Percentiles rank a stretch among this genome's conserved stretches.
phyloP scores from a whole-genome alignment of 2,113 vertebrate genomes.

The Paedocypris sp. region DNA sequence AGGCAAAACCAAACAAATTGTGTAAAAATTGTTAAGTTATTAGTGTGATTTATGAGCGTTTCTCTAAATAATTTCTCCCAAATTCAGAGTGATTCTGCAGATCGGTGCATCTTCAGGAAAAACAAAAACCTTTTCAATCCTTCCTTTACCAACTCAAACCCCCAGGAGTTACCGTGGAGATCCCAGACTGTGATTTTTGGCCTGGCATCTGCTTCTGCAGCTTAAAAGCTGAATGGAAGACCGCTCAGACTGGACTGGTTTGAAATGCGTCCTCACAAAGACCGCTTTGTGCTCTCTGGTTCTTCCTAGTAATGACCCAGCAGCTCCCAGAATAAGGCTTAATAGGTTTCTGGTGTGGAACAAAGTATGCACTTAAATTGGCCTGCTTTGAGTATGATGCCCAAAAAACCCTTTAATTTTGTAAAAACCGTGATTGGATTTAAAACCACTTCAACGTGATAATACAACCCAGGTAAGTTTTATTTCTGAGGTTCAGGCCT shows the following conservation, averaged over 20 bases:
- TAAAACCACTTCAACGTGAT: no score
- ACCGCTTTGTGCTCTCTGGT: conserved; percentile 53
- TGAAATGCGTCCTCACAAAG: conserved; percentile 54
- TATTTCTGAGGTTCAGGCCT: no score
- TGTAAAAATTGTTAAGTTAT: no score
- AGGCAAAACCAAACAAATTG: no score
- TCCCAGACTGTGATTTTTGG: conserved; percentile 60
- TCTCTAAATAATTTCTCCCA: no score
- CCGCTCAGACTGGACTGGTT: conserved; percentile 46
- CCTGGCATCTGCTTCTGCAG: conserved; percentile 48
- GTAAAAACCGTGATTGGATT: no score
- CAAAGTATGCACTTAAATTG: conserved; percentile 21
- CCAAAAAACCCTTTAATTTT: no score
- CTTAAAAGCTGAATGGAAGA: conserved; percentile 42
- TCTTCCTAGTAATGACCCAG: conserved; percentile 44
- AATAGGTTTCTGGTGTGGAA: conserved; percentile 36
- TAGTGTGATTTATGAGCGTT: no score
- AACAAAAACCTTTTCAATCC: conserved; percentile 41
- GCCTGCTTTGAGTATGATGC: background rate
- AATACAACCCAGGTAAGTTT: no score
- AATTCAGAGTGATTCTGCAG: conserved; percentile 11
- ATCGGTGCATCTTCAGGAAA: conserved; percentile 31
- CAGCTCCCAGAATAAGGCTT: conserved; percentile 38
- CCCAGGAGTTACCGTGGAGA: conserved; percentile 45
- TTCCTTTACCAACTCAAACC: conserved; percentile 46